Base-by-base conservation (phyloP, 2,888 invertebrate species). In the Thereva unica region DNA sequence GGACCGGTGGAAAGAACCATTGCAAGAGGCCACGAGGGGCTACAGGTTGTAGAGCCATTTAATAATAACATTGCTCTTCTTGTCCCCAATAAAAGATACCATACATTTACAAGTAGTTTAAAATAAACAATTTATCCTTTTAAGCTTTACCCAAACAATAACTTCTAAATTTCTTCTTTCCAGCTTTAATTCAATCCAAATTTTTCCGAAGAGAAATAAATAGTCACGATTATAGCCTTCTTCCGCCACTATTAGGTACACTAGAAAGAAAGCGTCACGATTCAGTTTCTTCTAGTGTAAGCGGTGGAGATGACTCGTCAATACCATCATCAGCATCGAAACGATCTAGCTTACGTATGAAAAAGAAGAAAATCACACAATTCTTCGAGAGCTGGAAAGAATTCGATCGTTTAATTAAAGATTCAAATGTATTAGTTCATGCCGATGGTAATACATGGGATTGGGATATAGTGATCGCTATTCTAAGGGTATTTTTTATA, bases 401-500 rank as follows among this genome's bases (percentile, higher is more conserved):
- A 68, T 82, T 84, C 72, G 88, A 90, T 75, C 87, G 86, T 72
- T 80, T 89, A 70, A 85, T 96, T 12, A 88, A 89, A 74, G 92
- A 94, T 72, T 91, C 93, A 2, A 87, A 90, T 71, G 95, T 97
- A 4, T 83, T 94, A 73, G 84, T 85, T 66, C 86, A 88, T 67
- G 90, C 92, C 73, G 94, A 94, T 75, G 90, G 90, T 4, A 87
- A 87, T 67, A 85, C 87, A 0, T 97, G 97, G 97, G 91, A 96
- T 78, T 97, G 96, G 96, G 90, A 92, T 74, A 85, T 93, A n/a
- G 89, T 97, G 69, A 85, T 90, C 69, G 88, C 92, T 49, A 86
- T 94, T 74, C 82, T 95, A 38, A 90, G 89, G 85, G 91, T 90
- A 82, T 44, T 45, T 1, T 9, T 47, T 12, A 45, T 42, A n/a